Conservation (phyloP, 2,888 invertebrate genomes). For the Unio pictorum region DNA sequence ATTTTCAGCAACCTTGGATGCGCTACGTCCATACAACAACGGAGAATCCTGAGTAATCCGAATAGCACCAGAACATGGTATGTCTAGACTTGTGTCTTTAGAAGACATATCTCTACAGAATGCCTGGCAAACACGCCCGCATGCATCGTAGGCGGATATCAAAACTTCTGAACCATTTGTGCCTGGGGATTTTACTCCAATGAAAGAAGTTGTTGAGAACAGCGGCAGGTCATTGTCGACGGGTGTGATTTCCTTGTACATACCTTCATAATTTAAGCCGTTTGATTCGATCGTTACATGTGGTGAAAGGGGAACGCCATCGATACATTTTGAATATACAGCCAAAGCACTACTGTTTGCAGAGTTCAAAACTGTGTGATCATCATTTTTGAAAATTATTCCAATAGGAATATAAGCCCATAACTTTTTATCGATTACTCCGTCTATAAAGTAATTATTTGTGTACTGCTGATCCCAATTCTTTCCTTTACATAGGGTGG, state of each 20-base stretch:
- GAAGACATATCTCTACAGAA: constrained; percentile 24
- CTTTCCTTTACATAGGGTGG: constrained; percentile 7
- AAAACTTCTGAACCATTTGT: constrained; percentile 24
- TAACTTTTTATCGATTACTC: constrained; percentile 20
- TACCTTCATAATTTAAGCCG: constrained; percentile 46
- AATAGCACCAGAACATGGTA: constrained; percentile 34
- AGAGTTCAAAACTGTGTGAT: neutral
- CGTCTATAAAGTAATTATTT: constrained; percentile 36
- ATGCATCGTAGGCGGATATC: constrained; percentile 44
- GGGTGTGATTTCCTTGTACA: constrained; percentile 43
- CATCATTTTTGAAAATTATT: constrained; percentile 7
- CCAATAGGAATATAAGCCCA: constrained; percentile 46
- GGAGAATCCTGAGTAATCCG: constrained; percentile 28
- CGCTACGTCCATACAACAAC: constrained; percentile 18
- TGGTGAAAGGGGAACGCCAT: constrained; percentile 5
- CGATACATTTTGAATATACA: constrained; percentile 26
- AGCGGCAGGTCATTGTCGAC: constrained; percentile 31
- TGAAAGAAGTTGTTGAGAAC: constrained; percentile 27
- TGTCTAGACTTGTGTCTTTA: constrained; percentile 10
- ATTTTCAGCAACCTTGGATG: constrained; percentile 12
- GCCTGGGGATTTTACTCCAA: constrained; percentile 35
- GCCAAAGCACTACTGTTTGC: constrained; percentile 6
- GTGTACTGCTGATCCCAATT: constrained; percentile 5
- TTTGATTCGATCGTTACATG: constrained; percentile 37
- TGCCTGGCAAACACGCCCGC: constrained; percentile 42